Evolutionary conservation across 1,140 invertebrate genomes (phyloP).

Genomic region (Tetragnatha versicolor): DNA sequence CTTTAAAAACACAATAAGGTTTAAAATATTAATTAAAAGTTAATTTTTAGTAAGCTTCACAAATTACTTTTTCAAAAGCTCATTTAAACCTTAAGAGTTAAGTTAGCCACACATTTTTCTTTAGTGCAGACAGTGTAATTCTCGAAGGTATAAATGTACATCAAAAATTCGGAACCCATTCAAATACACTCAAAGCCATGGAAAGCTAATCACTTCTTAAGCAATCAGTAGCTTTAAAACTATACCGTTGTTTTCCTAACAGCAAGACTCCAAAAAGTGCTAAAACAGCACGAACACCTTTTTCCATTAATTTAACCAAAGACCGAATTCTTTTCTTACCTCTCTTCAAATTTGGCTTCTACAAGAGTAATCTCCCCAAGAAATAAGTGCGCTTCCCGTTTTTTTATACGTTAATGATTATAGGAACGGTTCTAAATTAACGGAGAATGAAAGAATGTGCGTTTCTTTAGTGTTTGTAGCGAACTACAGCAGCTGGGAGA

Average conservation of each 20-base stretch:
- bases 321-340: slow-evolving; percentile 5
- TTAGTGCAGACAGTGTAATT: no score
- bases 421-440: slow-evolving; percentile 34
- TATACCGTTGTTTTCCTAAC: neutral
- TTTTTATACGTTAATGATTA: slow-evolving; percentile 45
- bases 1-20: no score
- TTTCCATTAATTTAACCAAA: slow-evolving; percentile 38
- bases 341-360: slow-evolving; percentile 23
- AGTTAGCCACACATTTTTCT: no score
- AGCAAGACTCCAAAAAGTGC: slow-evolving; percentile 25
- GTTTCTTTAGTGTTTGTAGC: slow-evolving; percentile 30
- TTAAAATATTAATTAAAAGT: no score
- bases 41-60: no score
- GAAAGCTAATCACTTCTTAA: no score
- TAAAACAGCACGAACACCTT: neutral
- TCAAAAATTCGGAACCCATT: no score
- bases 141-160: no score
- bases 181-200: no score
- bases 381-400: slow-evolving; percentile 18
- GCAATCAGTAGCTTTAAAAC: slow-evolving; percentile 1
- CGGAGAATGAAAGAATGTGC: slow-evolving; percentile 9
- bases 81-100: no score
- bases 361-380: slow-evolving; percentile 4
- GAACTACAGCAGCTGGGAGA: slow-evolving; percentile 27
- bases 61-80: no score